These are phyloP conservation scores for Stylophora pistillata DNA, from an alignment of 64 coral and sea anemone genomes.

Conservation along the genomic window DNA sequence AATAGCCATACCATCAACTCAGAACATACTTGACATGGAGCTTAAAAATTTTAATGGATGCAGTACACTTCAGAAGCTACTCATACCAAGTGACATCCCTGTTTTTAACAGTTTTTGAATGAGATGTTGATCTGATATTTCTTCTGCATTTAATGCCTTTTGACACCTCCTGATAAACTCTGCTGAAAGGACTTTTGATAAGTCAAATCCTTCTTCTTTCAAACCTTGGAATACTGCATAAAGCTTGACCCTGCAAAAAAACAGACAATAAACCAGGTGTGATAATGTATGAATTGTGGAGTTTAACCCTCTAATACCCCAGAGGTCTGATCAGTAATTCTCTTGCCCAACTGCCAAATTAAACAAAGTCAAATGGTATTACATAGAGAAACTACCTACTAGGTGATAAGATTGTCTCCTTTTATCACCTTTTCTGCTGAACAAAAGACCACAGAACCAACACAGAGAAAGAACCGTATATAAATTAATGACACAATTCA, in stretches of 20 bases:
- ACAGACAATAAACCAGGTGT: background rate
- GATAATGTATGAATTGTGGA: background rate
- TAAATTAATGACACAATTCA: too few relatives aligned
- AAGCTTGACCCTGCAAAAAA: slow-evolving; percentile 63
- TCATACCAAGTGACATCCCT: slow-evolving; percentile 66
- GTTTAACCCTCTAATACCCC: too few relatives aligned
- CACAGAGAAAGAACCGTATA: too few relatives aligned
- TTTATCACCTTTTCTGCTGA: too few relatives aligned
- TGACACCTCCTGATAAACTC: slow-evolving; percentile 74
- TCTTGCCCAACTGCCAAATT: too few relatives aligned
- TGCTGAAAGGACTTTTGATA: slow-evolving; percentile 51
- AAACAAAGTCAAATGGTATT: too few relatives aligned
- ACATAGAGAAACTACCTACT: too few relatives aligned
- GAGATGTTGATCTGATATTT: slow-evolving; percentile 2
- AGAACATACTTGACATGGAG: too few relatives aligned
- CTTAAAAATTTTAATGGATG: background rate
- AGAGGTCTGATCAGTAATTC: too few relatives aligned
- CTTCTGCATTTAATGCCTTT: slow-evolving; percentile 14
- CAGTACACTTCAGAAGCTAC: background rate
- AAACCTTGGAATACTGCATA: slow-evolving; percentile 81
- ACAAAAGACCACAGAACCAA: too few relatives aligned
- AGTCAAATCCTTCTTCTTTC: slow-evolving; percentile 71
- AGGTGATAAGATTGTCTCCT: too few relatives aligned
- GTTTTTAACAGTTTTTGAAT: slow-evolving; percentile 77
- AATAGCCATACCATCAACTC: too few relatives aligned